phyloP scores from a whole-genome alignment of 2,113 vertebrate species.

The Saimiri boliviensis region DNA sequence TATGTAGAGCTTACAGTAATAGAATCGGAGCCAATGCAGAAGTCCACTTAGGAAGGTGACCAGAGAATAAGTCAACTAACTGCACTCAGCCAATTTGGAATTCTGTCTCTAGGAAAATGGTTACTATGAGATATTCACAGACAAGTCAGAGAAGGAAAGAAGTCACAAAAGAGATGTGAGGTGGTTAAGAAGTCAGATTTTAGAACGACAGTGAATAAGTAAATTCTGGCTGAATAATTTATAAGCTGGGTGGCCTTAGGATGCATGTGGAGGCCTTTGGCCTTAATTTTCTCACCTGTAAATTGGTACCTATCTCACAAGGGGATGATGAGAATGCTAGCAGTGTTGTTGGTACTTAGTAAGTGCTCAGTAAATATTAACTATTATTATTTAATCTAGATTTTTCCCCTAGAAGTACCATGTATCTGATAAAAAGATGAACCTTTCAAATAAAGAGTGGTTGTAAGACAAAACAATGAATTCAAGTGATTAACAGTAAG shows the following conservation, averaged over 20 bases:
- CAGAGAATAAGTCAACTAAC: slow-evolving; percentile 61
- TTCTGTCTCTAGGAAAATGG: slow-evolving; percentile 38
- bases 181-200: background rate
- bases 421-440: background rate
- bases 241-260: background rate
- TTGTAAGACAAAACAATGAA: background rate
- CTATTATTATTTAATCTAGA: background rate
- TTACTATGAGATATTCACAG: slow-evolving; percentile 17
- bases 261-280: background rate
- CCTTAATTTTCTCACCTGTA: background rate
- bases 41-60: slow-evolving; percentile 32
- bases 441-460: slow-evolving; percentile 14
- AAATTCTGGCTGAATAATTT: background rate
- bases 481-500: background rate
- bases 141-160: background rate
- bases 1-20: slow-evolving; percentile 26
- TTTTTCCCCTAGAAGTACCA: background rate
- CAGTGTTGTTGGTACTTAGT: background rate
- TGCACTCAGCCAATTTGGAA: slow-evolving; percentile 44
- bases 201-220: background rate
- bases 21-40: slow-evolving; percentile 30
- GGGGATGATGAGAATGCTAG: background rate
- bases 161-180: background rate
- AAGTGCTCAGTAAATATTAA: background rate
- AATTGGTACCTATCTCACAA: background rate